These are phyloP conservation scores for Gryon sp. DNA, from an alignment of 1,140 invertebrate genomes.

Conservation along the genomic window DNA sequence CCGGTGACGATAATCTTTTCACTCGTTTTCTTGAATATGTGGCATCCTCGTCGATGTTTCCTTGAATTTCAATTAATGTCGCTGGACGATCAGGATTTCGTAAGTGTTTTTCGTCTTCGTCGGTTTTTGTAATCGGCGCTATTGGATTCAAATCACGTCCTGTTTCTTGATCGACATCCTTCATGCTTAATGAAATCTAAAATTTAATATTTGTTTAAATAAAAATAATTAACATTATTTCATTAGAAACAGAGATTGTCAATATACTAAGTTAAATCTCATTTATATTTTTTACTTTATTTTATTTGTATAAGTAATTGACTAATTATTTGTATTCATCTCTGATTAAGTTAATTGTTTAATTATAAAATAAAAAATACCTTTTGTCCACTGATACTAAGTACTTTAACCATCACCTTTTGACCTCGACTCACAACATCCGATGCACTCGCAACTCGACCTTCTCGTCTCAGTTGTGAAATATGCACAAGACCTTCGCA, in stretches of 20 bases:
- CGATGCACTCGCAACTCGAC: conserved; percentile 94
- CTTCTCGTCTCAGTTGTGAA: conserved; percentile 95
- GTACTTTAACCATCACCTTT: conserved; percentile 92
- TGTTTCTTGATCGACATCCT: conserved; percentile 97
- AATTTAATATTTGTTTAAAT: not conserved
- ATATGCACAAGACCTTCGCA: conserved; percentile 99
- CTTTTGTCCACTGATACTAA: conserved; percentile 95
- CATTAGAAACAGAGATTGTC: too few species aligned
- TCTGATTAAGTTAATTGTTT: too few species aligned
- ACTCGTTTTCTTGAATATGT: conserved; percentile 88
- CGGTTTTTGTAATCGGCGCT: conserved; percentile 69
- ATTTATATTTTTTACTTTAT: too few species aligned
- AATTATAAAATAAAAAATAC: too few species aligned
- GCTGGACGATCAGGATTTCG: conserved; percentile 93
- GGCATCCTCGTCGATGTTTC: conserved; percentile 87
- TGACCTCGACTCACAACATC: conserved; percentile 96
- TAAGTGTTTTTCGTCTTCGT: conserved; percentile 85
- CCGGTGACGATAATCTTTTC: conserved; percentile 96
- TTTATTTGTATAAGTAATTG: too few species aligned
- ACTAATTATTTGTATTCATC: too few species aligned
- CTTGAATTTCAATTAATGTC: conserved; percentile 85
- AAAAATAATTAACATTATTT: conserved; percentile 6
- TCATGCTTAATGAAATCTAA: conserved; percentile 94
- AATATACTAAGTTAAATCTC: not conserved
- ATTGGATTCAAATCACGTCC: conserved; percentile 96